phyloP scores from a whole-genome alignment of 2,888 invertebrate species.

The Plemyria rubiginata region DNA sequence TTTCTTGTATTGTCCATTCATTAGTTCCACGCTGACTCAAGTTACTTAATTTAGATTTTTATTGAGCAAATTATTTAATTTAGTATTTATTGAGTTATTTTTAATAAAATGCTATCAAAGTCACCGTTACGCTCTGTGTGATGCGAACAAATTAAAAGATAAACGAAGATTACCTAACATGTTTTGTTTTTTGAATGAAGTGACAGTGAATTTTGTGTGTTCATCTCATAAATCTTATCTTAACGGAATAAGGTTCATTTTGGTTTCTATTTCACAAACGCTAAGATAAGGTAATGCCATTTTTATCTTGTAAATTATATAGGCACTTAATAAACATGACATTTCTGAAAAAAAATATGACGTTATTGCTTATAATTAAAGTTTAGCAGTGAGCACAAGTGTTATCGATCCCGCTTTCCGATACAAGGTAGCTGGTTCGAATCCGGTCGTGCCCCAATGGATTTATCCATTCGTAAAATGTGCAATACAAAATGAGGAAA shows the following conservation, averaged over 20 bases:
- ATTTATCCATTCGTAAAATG: too few relatives aligned
- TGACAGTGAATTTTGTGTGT: background rate
- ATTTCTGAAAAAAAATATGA: background rate
- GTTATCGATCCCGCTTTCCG: too few relatives aligned
- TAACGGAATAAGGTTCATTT: constrained; percentile 1
- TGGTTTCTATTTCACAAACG: background rate
- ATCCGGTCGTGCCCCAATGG: too few relatives aligned
- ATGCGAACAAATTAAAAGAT: constrained; percentile 13
- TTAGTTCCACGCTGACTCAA: too few relatives aligned
- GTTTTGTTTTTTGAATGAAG: background rate
- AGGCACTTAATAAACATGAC: background rate
- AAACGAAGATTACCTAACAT: background rate
- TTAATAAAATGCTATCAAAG: constrained; percentile 5
- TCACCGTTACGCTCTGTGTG: constrained; percentile 1
- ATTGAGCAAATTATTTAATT: too few relatives aligned
- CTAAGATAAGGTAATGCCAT: background rate
- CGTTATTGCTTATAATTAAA: background rate
- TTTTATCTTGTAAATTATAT: constrained; percentile 3
- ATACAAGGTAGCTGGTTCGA: too few relatives aligned
- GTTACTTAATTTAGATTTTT: background rate
- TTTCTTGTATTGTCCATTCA: too few relatives aligned
- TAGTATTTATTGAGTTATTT: background rate
- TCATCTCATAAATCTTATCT: background rate
- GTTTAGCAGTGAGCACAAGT: too few relatives aligned
- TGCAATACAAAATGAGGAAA: too few relatives aligned